phyloP scores from a whole-genome alignment of 2,888 invertebrate species.

The Polyommatus iphigenia region DNA sequence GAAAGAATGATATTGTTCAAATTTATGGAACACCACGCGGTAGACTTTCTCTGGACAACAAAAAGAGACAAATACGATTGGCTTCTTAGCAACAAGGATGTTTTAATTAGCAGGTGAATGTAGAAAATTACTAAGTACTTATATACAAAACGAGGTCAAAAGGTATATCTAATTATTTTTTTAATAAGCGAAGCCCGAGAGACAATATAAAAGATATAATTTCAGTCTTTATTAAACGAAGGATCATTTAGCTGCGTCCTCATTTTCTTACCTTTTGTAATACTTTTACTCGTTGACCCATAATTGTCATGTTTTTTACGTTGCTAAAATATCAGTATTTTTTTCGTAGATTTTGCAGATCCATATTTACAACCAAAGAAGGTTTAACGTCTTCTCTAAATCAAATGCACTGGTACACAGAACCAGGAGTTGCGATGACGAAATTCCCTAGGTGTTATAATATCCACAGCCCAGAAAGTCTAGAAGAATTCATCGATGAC shows the following conservation, averaged over 20 bases:
- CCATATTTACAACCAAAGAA: slow-evolving; percentile 96
- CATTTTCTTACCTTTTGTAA: neutral
- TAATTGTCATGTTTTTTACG: slow-evolving; percentile 11
- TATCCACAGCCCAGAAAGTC: slow-evolving; percentile 89
- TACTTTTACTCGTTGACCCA: slow-evolving; percentile 53
- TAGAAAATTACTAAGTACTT: neutral
- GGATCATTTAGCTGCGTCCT: neutral
- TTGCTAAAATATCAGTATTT: neutral
- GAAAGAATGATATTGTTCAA: slow-evolving; percentile 86
- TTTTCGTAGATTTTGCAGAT: slow-evolving; percentile 88
- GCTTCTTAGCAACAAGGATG: slow-evolving; percentile 78
- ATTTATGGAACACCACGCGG: slow-evolving; percentile 88
- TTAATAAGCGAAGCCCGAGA: neutral
- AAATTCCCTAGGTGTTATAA: slow-evolving; percentile 94
- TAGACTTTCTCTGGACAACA: slow-evolving; percentile 95
- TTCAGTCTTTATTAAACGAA: neutral
- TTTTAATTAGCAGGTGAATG: slow-evolving; percentile 73
- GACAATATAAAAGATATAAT: neutral
- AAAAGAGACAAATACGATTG: slow-evolving; percentile 90
- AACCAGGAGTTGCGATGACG: slow-evolving; percentile 88
- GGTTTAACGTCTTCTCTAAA: slow-evolving; percentile 88
- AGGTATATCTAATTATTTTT: neutral
- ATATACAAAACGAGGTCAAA: neutral
- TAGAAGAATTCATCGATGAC: slow-evolving; percentile 91
- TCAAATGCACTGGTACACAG: slow-evolving; percentile 92